Conservation (phyloP, 2,888 invertebrate species). For the Drosophila pegasa region DNA sequence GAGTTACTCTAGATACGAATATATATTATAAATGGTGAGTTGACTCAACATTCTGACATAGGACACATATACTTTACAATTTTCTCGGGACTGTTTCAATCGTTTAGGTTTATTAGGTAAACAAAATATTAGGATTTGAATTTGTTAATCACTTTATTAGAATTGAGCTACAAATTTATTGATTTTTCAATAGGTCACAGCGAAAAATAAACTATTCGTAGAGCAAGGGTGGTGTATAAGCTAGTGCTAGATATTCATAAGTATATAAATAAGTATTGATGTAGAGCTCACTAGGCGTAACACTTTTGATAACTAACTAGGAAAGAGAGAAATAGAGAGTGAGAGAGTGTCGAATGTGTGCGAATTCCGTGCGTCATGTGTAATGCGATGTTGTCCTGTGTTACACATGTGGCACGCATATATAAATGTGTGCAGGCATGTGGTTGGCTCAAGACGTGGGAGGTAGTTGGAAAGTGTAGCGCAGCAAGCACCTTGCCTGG, state of each 20-base stretch:
- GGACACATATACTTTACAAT: neutral
- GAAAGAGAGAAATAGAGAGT: neutral
- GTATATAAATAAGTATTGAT: conserved; percentile 52
- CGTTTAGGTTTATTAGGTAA: neutral
- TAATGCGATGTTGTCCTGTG: conserved; percentile 7
- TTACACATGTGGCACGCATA: conserved; percentile 7
- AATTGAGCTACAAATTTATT: conserved; percentile 34
- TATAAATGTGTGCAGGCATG: conserved; percentile 25
- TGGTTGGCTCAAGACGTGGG: conserved; percentile 28
- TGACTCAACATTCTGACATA: neutral
- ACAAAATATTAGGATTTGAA: neutral
- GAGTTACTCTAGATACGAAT: too few species aligned
- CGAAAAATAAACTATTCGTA: conserved; percentile 52
- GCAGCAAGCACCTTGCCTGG: conserved; percentile 45
- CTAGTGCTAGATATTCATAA: conserved; percentile 21
- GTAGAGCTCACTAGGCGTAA: conserved; percentile 25
- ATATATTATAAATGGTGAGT: too few species aligned
- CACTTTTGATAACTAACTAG: conserved; percentile 25
- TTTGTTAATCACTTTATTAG: conserved; percentile 48
- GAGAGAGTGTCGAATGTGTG: conserved; percentile 9
- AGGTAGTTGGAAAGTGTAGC: conserved; percentile 50
- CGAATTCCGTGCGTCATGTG: neutral
- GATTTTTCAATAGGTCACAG: conserved; percentile 63
- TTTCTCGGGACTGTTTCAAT: too few species aligned
- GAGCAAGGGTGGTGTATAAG: conserved; percentile 47